A percentile compares a stretch with the other conserved stretches of the same genome.
These are phyloP conservation scores for Thaumatotibia leucotreta DNA, from an alignment of 1,140 invertebrate species.

Conservation along the genomic window DNA sequence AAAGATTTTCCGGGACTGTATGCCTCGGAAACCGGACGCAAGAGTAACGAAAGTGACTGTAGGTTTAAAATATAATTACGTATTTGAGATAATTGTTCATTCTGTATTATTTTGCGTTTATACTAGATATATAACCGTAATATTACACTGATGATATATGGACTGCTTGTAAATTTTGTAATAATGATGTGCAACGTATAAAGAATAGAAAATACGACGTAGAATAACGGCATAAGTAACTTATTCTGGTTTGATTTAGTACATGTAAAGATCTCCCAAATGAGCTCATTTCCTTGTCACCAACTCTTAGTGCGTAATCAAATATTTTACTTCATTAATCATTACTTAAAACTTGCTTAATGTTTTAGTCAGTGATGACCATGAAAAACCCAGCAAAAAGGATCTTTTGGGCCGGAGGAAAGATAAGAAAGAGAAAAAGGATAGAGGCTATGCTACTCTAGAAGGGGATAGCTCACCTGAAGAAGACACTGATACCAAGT, in stretches of 20 bases:
- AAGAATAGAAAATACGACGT: too few species aligned
- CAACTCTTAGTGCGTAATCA: too few species aligned
- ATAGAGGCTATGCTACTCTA: conserved; percentile 92
- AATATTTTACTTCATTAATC: too few species aligned
- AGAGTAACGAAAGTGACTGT: conserved; percentile 91
- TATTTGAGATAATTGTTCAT: not conserved
- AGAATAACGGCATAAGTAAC: too few species aligned
- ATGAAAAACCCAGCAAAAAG: conserved; percentile 86
- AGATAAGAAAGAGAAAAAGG: conserved; percentile 92
- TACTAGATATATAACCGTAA: not conserved
- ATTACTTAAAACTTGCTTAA: too few species aligned
- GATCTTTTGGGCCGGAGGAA: conserved; percentile 83
- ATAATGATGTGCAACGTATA: too few species aligned
- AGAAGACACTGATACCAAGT: conserved; percentile 92
- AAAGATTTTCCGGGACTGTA: conserved; percentile 94
- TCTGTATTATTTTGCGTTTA: conserved; percentile 9
- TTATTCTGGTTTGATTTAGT: too few species aligned
- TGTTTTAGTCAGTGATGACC: conserved; percentile 83
- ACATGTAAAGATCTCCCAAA: too few species aligned
- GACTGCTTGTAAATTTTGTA: too few species aligned
- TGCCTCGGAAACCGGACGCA: conserved; percentile 85
- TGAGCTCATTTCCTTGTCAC: too few species aligned
- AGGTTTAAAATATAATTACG: conserved; percentile 65
- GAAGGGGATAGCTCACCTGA: conserved; percentile 95
- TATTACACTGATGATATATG: too few species aligned